phyloP scores from a whole-genome alignment of 2,113 vertebrate genomes.

The Nycticebus coucang region DNA sequence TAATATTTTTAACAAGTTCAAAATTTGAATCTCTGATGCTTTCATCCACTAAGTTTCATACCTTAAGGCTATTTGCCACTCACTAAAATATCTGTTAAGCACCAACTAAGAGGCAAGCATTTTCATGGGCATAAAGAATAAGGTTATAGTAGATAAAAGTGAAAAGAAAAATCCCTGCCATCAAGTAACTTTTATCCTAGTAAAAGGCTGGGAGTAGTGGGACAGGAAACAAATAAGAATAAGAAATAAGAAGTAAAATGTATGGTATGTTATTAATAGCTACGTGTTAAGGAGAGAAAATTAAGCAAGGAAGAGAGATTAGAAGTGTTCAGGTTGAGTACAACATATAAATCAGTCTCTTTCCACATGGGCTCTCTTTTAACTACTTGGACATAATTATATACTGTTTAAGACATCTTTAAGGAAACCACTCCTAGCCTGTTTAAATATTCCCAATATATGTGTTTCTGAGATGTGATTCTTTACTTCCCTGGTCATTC shows the following conservation, averaged over 20 bases:
- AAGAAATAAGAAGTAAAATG: background rate
- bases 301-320: background rate
- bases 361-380: background rate
- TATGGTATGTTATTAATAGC: background rate
- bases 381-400: background rate
- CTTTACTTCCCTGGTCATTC: background rate
- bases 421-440: background rate
- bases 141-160: background rate
- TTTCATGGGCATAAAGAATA: background rate
- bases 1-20: background rate
- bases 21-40: conserved; percentile 18
- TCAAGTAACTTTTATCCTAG: background rate
- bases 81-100: background rate
- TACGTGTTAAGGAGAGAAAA: background rate
- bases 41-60: background rate
- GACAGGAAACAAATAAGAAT: background rate
- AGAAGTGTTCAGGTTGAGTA: background rate
- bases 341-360: background rate
- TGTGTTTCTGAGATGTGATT: conserved; percentile 8
- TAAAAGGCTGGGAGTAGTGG: too few relatives aligned
- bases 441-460: background rate
- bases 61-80: background rate
- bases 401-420: background rate
- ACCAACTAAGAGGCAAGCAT: background rate
- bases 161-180: background rate